Percentiles rank a stretch among this genome's conserved stretches.
These are phyloP conservation scores for Amaurobius ferox DNA, from an alignment of 2,888 invertebrate genomes.

Conservation along the genomic window DNA sequence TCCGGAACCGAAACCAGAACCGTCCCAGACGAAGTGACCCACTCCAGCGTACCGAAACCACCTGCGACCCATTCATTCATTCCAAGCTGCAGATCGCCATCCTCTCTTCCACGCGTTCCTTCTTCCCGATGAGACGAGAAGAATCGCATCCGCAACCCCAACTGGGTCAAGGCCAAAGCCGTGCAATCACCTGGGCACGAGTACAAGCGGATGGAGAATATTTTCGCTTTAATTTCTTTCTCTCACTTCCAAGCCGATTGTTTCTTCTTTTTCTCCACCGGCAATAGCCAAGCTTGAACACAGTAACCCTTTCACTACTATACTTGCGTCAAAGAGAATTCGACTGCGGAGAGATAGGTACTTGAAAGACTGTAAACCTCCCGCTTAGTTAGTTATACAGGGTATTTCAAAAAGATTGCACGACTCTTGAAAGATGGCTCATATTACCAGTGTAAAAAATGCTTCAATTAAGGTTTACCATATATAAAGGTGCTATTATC, in stretches of 20 bases:
- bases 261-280: no score
- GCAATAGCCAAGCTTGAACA: no score
- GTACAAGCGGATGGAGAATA: neutral
- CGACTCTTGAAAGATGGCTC: no score
- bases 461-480: no score
- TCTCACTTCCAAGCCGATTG: neutral
- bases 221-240: conserved; percentile 5
- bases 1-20: neutral
- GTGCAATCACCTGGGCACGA: conserved; percentile 10
- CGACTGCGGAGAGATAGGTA: no score
- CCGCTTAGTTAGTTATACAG: no score
- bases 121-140: conserved; percentile 18
- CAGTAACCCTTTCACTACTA: no score
- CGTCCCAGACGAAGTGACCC: conserved; percentile 8
- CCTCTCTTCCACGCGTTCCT: conserved; percentile 42
- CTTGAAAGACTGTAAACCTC: no score
- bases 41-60: conserved; percentile 7
- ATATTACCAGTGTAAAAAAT: no score
- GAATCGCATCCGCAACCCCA: conserved; percentile 37
- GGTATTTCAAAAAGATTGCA: no score
- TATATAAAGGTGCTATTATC: no score
- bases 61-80: conserved; percentile 23
- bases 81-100: conserved; percentile 10
- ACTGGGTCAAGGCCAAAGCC: conserved; percentile 27
- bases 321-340: no score